Conservation (phyloP, 2,888 invertebrate species). For the Mycalesis mineus region DNA sequence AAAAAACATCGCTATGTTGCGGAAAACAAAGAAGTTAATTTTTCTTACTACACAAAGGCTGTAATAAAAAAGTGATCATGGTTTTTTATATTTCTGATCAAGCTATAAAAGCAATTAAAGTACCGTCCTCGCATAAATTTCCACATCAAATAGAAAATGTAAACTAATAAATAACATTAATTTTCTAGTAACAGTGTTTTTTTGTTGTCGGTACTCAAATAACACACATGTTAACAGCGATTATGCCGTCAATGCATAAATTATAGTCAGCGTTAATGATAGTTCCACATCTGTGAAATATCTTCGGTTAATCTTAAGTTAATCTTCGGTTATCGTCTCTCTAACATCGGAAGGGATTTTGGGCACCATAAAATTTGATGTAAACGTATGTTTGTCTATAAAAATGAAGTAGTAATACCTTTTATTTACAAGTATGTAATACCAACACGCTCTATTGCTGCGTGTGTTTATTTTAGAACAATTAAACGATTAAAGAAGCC, state of each 20-base stretch:
- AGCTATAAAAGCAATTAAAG: not conserved
- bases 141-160: not conserved
- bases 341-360: constrained; percentile 18
- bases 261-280: constrained; percentile 52
- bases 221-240: constrained; percentile 26
- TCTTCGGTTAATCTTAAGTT: constrained; percentile 45
- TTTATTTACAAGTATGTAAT: not conserved
- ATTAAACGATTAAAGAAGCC: constrained; percentile 4
- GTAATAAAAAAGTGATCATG: too few relatives aligned
- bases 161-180: not conserved
- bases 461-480: constrained; percentile 2
- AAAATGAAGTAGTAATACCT: constrained; percentile 2
- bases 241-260: constrained; percentile 48
- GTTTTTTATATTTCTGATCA: too few relatives aligned
- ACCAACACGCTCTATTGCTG: not conserved
- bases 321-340: constrained; percentile 29
- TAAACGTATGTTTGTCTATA: constrained; percentile 18
- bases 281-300: constrained; percentile 61
- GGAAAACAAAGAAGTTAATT: too few relatives aligned
- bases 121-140: not conserved
- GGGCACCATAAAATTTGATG: constrained; percentile 24
- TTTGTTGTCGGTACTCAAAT: constrained; percentile 18
- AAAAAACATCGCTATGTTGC: too few relatives aligned
- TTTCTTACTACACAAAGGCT: too few relatives aligned
- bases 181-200: constrained; percentile 5